These are phyloP conservation scores for Lomographa bimaculata DNA, from an alignment of 2,888 invertebrate genomes.

Conservation along the genomic window DNA sequence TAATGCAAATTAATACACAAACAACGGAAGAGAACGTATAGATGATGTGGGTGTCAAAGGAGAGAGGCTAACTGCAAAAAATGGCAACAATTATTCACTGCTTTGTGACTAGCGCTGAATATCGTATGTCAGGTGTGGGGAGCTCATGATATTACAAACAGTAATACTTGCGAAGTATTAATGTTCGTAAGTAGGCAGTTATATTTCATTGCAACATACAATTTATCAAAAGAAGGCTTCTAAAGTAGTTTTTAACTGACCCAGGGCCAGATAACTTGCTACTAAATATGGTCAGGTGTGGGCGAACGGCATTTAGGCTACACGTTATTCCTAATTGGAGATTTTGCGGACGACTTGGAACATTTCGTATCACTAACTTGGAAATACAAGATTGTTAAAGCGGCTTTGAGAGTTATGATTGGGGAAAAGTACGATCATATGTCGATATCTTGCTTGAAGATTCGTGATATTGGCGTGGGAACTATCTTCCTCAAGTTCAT, in stretches of 20 bases:
- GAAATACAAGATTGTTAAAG: slow-evolving; percentile 51
- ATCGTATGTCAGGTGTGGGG: no score
- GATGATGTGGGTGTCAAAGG: slow-evolving; percentile 42
- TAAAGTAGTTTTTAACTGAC: slow-evolving; percentile 46
- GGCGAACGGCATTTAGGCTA: slow-evolving; percentile 71
- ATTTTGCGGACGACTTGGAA: slow-evolving; percentile 57
- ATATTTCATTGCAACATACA: slow-evolving; percentile 14
- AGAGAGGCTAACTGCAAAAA: slow-evolving; percentile 39
- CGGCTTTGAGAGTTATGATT: slow-evolving; percentile 26
- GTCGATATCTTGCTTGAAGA: slow-evolving; percentile 8
- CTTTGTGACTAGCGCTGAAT: slow-evolving; percentile 27
- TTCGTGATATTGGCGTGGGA: slow-evolving; percentile 11
- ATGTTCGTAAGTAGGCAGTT: slow-evolving; percentile 4
- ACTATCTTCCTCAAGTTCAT: slow-evolving; percentile 24
- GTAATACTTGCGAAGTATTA: no score
- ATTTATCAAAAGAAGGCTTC: slow-evolving; percentile 29
- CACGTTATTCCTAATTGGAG: slow-evolving; percentile 47
- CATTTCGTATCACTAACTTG: slow-evolving; percentile 59
- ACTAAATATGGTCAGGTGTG: slow-evolving; percentile 61
- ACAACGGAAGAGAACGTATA: slow-evolving; percentile 34
- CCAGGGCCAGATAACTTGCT: slow-evolving; percentile 55
- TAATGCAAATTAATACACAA: slow-evolving; percentile 30
- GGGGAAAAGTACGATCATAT: slow-evolving; percentile 17
- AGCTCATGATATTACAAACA: no score
- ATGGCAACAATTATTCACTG: slow-evolving; percentile 27